Conservation (phyloP, 2,888 invertebrate species). For the Aspidapion aeneum region DNA sequence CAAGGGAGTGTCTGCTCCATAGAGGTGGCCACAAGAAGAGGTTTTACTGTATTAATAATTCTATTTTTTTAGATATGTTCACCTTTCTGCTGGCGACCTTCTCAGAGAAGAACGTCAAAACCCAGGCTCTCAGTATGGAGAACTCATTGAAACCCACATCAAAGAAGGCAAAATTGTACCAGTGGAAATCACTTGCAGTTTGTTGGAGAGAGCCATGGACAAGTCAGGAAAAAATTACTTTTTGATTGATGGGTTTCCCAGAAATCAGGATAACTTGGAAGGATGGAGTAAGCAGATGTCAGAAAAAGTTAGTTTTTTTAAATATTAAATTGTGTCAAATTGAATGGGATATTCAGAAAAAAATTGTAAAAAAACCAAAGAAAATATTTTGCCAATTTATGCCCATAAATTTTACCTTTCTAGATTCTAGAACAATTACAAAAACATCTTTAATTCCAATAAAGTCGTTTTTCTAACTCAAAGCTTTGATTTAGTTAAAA, state of each 20-base stretch:
- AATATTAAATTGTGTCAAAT: no score
- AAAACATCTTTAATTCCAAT: no score
- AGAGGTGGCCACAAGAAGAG: no score
- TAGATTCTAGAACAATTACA: no score
- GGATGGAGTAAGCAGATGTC: conserved; percentile 89
- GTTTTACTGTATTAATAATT: no score
- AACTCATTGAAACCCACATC: conserved; percentile 90
- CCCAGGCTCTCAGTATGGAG: conserved; percentile 82
- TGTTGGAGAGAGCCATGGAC: conserved; percentile 83
- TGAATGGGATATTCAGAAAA: no score
- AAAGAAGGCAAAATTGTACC: conserved; percentile 83
- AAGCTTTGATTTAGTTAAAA: no score
- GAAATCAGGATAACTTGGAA: conserved; percentile 93
- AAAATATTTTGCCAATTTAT: no score
- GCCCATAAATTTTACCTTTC: no score
- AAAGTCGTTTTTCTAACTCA: no score
- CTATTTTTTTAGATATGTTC: conserved; percentile 55
- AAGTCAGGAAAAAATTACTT: conserved; percentile 68
- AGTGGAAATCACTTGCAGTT: conserved; percentile 94
- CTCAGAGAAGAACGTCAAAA: conserved; percentile 86
- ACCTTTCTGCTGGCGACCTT: conserved; percentile 90
- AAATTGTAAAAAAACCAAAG: no score
- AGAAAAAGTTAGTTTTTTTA: conserved; percentile 68
- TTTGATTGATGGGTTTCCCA: conserved; percentile 96
- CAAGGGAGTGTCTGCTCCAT: no score